Evolutionary conservation across 2,888 invertebrate genomes (phyloP).

Genomic region (Auanema freiburgensis): DNA sequence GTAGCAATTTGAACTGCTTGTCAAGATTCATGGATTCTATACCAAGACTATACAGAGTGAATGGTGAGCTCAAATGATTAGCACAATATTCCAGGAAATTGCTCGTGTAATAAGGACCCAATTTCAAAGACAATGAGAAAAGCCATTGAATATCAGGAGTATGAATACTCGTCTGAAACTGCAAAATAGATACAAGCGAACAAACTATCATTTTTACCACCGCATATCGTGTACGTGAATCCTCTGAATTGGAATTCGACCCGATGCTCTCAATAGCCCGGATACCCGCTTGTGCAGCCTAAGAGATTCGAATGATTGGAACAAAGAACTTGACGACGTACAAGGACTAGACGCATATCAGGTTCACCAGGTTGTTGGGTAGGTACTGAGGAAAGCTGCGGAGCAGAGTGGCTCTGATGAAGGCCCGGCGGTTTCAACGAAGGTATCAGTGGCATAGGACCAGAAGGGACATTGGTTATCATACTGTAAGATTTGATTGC

Average conservation of each 20-base stretch:
- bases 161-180: background rate
- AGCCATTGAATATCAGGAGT: background rate
- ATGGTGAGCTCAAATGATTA: background rate
- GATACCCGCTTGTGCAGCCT: conserved; percentile 25
- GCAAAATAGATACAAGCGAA: too few species aligned
- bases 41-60: background rate
- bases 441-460: conserved; percentile 8
- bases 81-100: background rate
- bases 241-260: conserved; percentile 19
- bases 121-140: background rate
- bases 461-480: too few species aligned
- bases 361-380: background rate
- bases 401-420: conserved; percentile 57
- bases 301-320: conserved; percentile 9
- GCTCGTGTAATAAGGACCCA: background rate
- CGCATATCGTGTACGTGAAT: too few species aligned
- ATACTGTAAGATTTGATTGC: too few species aligned
- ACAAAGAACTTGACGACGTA: conserved; percentile 7
- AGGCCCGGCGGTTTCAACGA: conserved; percentile 18
- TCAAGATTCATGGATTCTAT: background rate
- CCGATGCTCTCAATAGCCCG: conserved; percentile 29
- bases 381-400: conserved; percentile 32
- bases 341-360: conserved; percentile 10
- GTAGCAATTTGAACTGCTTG: too few species aligned
- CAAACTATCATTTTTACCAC: too few species aligned